Base-by-base conservation (phyloP, 2,113 vertebrate species). In the Rissa tridactyla region DNA sequence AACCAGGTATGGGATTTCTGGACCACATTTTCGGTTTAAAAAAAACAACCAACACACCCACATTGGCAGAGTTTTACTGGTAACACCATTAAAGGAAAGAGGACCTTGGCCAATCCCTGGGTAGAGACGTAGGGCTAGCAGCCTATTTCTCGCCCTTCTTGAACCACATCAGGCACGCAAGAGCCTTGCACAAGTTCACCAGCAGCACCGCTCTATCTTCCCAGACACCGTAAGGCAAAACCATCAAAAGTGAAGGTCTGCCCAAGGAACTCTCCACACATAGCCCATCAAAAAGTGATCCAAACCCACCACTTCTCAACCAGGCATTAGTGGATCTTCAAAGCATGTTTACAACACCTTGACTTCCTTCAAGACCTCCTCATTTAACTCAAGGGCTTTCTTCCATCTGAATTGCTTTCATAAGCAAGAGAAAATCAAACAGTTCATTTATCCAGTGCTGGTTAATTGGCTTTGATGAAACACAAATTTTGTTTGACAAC, bases 391-490 rank as follows among this genome's bases (percentile, higher is more conserved):
- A 11, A 27, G 32, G 46, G 29, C 12, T 71, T 81, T 30, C 22
- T 79, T 20, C 64, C 23, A 1, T n/a, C 71, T 44, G 79, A 69
- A 52, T 3, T 9, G 42, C 40, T 42, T 82, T 62, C 34, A 13
- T 11, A 78, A 86, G 68, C 55, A 51, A 55, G 57, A 93, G 88
- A 89, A 89, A 82, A 84, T 58, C 82, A 90, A 94, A 73, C 69
- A 69, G 87, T 54, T 93, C 40, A 44, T 90, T 86, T 90, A 71
- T 19, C n/a, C 77, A 73, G 38, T 16, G 62, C 51, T 1, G 17
- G 66, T 64, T 72, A 83, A 91, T 17, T 61, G 86, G 65, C 82
- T 60, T 73, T 30, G 21, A 88, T 76, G 90, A 93, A 94, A 86
- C 38, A 57, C 65, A 32, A 76, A 17, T 71, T 89, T 3, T 82